Evolutionary conservation across 2,888 invertebrate species (phyloP).

Genomic region (Drosophila leonis): DNA sequence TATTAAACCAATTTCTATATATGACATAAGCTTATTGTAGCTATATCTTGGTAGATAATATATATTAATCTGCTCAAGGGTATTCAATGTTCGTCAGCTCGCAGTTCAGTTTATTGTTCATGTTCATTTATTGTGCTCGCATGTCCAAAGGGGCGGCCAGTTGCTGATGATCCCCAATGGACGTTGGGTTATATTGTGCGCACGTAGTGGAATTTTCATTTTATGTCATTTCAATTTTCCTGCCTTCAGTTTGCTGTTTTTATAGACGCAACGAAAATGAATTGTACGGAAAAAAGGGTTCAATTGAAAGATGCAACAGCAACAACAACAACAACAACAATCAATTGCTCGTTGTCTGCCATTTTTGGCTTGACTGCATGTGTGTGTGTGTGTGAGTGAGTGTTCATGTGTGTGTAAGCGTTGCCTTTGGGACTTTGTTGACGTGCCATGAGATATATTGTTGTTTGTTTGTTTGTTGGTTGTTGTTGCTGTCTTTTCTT

Average conservation of each 20-base stretch:
- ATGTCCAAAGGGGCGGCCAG: slow-evolving; percentile 9
- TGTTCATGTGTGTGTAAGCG: slow-evolving; percentile 23
- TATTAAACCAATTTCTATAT: neutral
- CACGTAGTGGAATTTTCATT: slow-evolving; percentile 80
- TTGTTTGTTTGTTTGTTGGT: slow-evolving; percentile 52
- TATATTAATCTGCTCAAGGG: neutral
- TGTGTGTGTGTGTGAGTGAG: slow-evolving; percentile 12
- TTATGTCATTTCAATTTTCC: slow-evolving; percentile 80
- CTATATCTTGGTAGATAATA: neutral
- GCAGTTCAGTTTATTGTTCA: neutral
- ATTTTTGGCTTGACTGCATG: slow-evolving; percentile 44
- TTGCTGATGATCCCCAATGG: slow-evolving; percentile 58
- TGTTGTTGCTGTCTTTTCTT: slow-evolving; percentile 24
- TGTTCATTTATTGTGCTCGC: slow-evolving; percentile 45
- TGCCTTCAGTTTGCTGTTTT: slow-evolving; percentile 66
- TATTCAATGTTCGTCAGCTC: neutral
- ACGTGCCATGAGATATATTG: slow-evolving; percentile 72
- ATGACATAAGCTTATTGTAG: neutral
- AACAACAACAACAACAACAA: slow-evolving; percentile 34
- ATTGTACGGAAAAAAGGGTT: slow-evolving; percentile 72
- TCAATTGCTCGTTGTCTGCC: slow-evolving; percentile 53
- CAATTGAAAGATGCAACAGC: slow-evolving; percentile 71
- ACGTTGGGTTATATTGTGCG: slow-evolving; percentile 66
- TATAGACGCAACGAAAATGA: slow-evolving; percentile 73
- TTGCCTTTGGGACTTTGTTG: slow-evolving; percentile 69